A percentile compares a stretch with the other conserved stretches of the same genome.
phyloP scores from a whole-genome alignment of 2,113 vertebrate genomes.

The Rafetus swinhoei region DNA sequence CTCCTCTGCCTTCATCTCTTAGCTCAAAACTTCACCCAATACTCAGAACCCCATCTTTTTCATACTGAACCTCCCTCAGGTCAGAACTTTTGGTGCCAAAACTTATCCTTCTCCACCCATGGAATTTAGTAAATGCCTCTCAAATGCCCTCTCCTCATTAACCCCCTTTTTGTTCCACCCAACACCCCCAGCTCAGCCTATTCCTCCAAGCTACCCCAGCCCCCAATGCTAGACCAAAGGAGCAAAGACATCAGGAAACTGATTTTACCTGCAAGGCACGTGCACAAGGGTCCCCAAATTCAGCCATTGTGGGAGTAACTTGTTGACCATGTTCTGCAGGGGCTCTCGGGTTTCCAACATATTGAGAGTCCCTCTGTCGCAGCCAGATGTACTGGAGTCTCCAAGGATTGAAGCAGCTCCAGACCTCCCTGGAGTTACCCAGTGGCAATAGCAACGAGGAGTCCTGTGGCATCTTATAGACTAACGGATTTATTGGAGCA shows the following conservation, averaged over 20 bases:
- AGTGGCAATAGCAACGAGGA: not conserved
- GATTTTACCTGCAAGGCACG: not conserved
- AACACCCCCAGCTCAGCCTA: not conserved
- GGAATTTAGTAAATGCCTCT: not conserved
- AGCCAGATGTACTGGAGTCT: not conserved
- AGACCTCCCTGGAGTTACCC: not conserved
- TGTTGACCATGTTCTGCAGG: not conserved
- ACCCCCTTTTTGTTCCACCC: not conserved
- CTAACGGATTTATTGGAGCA: no score
- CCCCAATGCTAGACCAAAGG: not conserved
- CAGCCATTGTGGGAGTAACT: not conserved
- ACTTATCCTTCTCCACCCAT: not conserved
- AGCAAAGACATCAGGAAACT: not conserved
- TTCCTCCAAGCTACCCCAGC: not conserved
- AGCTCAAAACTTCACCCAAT: not conserved
- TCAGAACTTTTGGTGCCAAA: not conserved
- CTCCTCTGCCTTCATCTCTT: not conserved
- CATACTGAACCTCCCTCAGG: not conserved
- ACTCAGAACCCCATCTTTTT: not conserved
- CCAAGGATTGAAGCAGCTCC: not conserved
- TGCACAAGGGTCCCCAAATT: not conserved
- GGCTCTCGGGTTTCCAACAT: not conserved
- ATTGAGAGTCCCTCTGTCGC: not conserved
- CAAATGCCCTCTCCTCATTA: not conserved
- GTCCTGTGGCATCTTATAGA: no score